Evolutionary conservation across 2,888 invertebrate species (phyloP).

Genomic region (Platycheirus albimanus): DNA sequence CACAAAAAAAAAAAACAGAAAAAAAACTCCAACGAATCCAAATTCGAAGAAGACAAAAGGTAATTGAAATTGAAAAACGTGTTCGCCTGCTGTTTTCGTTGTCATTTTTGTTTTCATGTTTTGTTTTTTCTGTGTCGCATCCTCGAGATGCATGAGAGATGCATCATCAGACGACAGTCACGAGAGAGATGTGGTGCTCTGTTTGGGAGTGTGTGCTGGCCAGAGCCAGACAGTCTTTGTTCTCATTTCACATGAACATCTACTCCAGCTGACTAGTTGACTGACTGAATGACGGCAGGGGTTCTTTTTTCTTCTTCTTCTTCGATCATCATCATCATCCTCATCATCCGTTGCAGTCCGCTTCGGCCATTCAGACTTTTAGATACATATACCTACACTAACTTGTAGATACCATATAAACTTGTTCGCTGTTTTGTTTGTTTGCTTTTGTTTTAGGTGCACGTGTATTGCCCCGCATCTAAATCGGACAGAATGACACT

Average conservation of each 20-base stretch:
- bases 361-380: neutral
- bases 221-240: conserved; percentile 62
- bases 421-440: conserved; percentile 23
- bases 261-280: conserved; percentile 52
- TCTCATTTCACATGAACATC: conserved; percentile 35
- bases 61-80: conserved; percentile 71
- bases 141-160: conserved; percentile 62
- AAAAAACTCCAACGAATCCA: conserved; percentile 28
- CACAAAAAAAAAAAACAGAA: neutral
- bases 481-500: conserved; percentile 59
- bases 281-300: conserved; percentile 59
- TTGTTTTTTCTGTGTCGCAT: conserved; percentile 53
- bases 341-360: conserved; percentile 13
- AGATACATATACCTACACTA: neutral
- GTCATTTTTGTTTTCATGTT: conserved; percentile 34
- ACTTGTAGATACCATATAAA: no score
- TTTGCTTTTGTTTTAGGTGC: conserved; percentile 43
- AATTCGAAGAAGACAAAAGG: conserved; percentile 49
- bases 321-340: conserved; percentile 58
- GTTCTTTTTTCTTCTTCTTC: conserved; percentile 37
- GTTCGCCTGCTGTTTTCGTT: conserved; percentile 66
- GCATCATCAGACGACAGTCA: conserved; percentile 66
- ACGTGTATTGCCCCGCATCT: conserved; percentile 50
- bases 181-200: conserved; percentile 43
- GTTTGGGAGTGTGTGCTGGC: neutral